Conservation (phyloP, 2,888 invertebrate species). For the Anthoptus insignis region DNA sequence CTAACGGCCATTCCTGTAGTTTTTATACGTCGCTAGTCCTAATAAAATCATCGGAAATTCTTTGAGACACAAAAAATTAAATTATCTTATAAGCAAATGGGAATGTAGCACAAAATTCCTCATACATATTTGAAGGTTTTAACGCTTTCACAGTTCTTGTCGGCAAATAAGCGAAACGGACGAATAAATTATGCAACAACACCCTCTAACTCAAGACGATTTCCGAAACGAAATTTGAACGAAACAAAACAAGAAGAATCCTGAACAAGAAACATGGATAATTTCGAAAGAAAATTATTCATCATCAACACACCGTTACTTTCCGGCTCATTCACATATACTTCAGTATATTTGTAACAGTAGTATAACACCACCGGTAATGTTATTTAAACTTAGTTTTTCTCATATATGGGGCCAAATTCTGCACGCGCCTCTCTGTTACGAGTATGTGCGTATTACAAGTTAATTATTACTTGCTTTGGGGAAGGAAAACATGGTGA, state of each 20-base stretch:
- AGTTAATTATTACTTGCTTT: too few relatives aligned
- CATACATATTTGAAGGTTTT: slow-evolving; percentile 30
- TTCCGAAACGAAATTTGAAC: slow-evolving; percentile 42
- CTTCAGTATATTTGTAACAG: too few relatives aligned
- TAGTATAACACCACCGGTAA: too few relatives aligned
- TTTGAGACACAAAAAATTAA: background rate
- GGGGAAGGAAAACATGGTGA: too few relatives aligned
- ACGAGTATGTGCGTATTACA: too few relatives aligned
- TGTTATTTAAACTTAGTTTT: too few relatives aligned
- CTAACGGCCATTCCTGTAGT: too few relatives aligned
- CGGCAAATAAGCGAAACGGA: slow-evolving; percentile 23
- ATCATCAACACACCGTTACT: too few relatives aligned
- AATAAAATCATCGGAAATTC: background rate
- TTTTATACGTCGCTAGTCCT: too few relatives aligned
- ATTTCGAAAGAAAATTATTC: background rate
- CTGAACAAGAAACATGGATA: background rate
- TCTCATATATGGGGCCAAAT: too few relatives aligned
- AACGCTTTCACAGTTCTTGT: slow-evolving; percentile 25
- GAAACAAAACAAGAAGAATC: slow-evolving; percentile 40
- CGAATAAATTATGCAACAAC: slow-evolving; percentile 37
- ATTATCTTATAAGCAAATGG: slow-evolving; percentile 10
- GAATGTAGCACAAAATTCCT: slow-evolving; percentile 10
- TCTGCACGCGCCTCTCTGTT: too few relatives aligned
- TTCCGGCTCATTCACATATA: too few relatives aligned
- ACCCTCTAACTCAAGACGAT: slow-evolving; percentile 34